These are phyloP conservation scores for Candoia aspera DNA, from an alignment of 2,113 vertebrate species.

Conservation along the genomic window DNA sequence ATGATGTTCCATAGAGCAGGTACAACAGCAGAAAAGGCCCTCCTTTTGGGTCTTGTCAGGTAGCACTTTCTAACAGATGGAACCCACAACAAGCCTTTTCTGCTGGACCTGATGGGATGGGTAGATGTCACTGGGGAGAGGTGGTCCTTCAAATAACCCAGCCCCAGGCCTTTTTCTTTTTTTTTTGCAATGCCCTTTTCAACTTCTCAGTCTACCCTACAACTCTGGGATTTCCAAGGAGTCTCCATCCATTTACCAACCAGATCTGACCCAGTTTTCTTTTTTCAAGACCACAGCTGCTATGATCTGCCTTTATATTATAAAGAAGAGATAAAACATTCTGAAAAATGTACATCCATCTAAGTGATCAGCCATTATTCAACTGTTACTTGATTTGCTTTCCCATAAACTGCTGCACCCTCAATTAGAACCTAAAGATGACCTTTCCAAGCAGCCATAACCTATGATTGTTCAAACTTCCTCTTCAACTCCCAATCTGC, in stretches of 20 bases:
- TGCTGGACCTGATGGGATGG: background rate
- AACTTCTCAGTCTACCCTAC: background rate
- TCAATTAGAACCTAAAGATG: background rate
- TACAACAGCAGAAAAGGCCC: too few relatives aligned
- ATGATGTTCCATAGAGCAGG: too few relatives aligned
- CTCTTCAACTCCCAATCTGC: background rate
- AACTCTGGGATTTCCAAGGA: background rate
- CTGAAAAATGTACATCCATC: background rate
- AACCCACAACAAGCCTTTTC: background rate
- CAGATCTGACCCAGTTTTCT: background rate
- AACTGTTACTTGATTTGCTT: background rate
- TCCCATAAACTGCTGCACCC: background rate
- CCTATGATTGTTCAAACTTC: background rate
- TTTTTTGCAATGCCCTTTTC: background rate
- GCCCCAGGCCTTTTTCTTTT: background rate
- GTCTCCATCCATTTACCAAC: background rate
- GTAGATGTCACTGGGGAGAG: background rate
- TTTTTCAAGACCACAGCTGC: background rate
- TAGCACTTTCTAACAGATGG: background rate
- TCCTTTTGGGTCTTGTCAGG: background rate
- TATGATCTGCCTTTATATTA: background rate
- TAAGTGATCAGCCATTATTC: background rate
- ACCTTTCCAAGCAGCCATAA: background rate
- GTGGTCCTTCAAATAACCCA: background rate
- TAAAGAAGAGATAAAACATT: background rate